Evolutionary conservation across 2,888 invertebrate genomes (phyloP), one percentile per base, ranked within the genome.

Genomic region (Alitta virens): DNA sequence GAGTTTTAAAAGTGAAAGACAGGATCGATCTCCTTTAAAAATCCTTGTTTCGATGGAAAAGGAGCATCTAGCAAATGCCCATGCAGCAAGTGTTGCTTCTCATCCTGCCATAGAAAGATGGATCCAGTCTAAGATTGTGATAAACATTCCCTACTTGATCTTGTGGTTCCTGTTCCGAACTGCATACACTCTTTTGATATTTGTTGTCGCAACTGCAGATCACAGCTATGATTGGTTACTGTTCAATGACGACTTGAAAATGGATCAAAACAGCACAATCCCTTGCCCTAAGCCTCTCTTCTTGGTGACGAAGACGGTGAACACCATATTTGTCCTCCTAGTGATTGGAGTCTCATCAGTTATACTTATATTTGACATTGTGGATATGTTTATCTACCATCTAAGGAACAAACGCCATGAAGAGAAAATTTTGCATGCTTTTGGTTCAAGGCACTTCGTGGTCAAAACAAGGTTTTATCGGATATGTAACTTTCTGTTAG

Each of bases 401-500:
- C 21, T n/a, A 1, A 16, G 26, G 21, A 60, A 26, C 1, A 40
- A 43, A n/a, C 16, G 43, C n/a, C 26, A 27, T 18, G 60, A 60
- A 26, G 40, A 46, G n/a, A 43, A 25, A 38, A 54, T 53, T 38
- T 49, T 42, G 23, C 60, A 60, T 26, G 38, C 42, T 2, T 56
- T 56, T 23, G 56, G 56, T 16, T 52, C 56, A 5, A n/a, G 21
- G 26, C 46, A 62, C 21, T 62, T 62, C 38, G 56, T 62, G n/a
- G 62, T 62, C 12, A 18, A 56, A 33, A 62, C 62, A 16, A 40
- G 51, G 14, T 62, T 62, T 26, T 62, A 62, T 23, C 21, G 62
- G n/a, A 24, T 62, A 14, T 62, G 62, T 26, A 62, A 62, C 25
- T 62, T 62, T 50, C 49, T 62, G 2, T 50, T 62, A 1, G 62